Conservation (phyloP, 2,113 vertebrate genomes). For the Tragelaphus scriptus region DNA sequence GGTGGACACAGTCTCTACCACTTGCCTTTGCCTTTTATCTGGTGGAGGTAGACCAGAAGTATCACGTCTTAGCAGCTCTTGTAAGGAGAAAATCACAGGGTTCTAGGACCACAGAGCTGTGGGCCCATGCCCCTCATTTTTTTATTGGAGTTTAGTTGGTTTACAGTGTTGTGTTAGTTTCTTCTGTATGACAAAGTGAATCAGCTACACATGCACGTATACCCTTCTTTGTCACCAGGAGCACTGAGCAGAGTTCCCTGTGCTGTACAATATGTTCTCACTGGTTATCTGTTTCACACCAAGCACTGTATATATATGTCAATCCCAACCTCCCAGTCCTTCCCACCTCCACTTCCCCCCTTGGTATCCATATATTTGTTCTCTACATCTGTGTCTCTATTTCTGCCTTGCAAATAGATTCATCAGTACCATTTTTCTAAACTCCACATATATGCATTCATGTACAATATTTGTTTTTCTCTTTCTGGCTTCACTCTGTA, state of each 20-base stretch:
- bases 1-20: neutral
- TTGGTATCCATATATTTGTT: neutral
- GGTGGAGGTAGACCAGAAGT: neutral
- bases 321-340: neutral
- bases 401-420: neutral
- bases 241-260: neutral
- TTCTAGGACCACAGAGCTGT: neutral
- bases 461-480: neutral
- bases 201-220: neutral
- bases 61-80: neutral
- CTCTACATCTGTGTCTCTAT: neutral
- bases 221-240: neutral
- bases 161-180: neutral
- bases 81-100: neutral
- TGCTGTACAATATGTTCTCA: neutral
- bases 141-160: neutral
- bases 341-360: neutral
- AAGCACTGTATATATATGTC: neutral
- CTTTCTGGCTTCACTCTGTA: neutral
- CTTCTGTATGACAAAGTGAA: neutral
- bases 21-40: neutral
- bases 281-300: neutral
- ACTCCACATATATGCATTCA: neutral
- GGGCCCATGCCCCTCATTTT: neutral
- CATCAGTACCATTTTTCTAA: neutral